These are phyloP conservation scores for Chaitophorus viminalis DNA, from an alignment of 2,888 invertebrate species.

Conservation along the genomic window DNA sequence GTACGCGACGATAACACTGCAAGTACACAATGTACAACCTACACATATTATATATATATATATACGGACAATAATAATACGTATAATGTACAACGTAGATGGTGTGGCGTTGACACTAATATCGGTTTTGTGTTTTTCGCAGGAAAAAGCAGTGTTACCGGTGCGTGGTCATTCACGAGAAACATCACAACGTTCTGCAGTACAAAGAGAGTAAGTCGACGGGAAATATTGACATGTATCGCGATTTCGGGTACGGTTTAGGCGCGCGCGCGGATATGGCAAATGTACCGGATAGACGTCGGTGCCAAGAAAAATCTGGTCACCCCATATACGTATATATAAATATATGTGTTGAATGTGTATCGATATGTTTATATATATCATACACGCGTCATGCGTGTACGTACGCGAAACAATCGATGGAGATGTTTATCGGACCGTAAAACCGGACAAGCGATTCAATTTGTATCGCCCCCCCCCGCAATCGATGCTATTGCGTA, in stretches of 20 bases:
- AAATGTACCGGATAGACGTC: neutral
- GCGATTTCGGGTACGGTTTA: too few species aligned
- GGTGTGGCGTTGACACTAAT: neutral
- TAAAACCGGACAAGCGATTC: constrained; percentile 47
- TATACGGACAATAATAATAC: neutral
- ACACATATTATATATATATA: too few species aligned
- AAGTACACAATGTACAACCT: too few species aligned
- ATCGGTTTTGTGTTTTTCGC: constrained; percentile 67
- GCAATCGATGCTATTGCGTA: too few species aligned
- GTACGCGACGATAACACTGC: neutral
- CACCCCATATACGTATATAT: neutral
- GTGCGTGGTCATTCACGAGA: constrained; percentile 94
- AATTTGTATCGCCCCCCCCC: constrained; percentile 23
- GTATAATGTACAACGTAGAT: too few species aligned
- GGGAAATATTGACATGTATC: constrained; percentile 16
- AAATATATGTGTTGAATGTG: too few species aligned
- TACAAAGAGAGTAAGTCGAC: constrained; percentile 96
- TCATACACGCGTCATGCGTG: neutral
- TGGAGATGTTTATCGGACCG: constrained; percentile 53
- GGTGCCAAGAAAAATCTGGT: constrained; percentile 48
- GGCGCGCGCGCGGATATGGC: too few species aligned
- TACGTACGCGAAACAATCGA: constrained; percentile 35
- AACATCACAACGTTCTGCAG: constrained; percentile 92
- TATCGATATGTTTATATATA: neutral
- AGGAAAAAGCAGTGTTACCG: constrained; percentile 89